Conservation (phyloP, 2,797 vertebrate species). For the Nyctalus aviator region DNA sequence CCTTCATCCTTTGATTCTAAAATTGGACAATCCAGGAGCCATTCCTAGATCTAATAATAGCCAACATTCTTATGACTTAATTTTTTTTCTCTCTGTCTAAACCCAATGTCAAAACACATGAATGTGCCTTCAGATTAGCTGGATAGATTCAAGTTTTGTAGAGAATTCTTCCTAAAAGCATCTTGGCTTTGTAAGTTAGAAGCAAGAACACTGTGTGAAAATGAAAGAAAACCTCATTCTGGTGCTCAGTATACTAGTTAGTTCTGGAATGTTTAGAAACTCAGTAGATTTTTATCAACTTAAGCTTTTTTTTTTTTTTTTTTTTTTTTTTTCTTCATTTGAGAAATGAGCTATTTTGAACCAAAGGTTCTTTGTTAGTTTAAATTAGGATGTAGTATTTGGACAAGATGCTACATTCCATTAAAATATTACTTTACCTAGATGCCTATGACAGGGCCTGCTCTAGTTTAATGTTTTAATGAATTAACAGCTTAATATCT, state of each 20-base stretch:
- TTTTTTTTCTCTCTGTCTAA: background rate
- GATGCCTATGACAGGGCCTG: background rate
- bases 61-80: background rate
- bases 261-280: background rate
- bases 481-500: background rate
- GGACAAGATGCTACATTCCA: background rate
- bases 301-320: background rate
- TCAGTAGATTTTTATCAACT: background rate
- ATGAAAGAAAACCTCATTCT: background rate
- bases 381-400: background rate
- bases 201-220: background rate
- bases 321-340: background rate
- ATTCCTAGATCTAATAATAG: background rate
- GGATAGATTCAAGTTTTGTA: background rate
- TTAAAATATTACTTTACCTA: background rate
- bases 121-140: background rate
- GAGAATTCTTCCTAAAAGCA: background rate
- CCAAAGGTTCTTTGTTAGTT: background rate
- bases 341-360: background rate
- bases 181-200: background rate
- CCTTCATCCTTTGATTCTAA: background rate
- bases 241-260: background rate
- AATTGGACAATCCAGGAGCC: background rate
- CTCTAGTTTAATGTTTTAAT: background rate
- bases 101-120: background rate